phyloP scores from a whole-genome alignment of 2,888 invertebrate species.

The Heliconius aoede region DNA sequence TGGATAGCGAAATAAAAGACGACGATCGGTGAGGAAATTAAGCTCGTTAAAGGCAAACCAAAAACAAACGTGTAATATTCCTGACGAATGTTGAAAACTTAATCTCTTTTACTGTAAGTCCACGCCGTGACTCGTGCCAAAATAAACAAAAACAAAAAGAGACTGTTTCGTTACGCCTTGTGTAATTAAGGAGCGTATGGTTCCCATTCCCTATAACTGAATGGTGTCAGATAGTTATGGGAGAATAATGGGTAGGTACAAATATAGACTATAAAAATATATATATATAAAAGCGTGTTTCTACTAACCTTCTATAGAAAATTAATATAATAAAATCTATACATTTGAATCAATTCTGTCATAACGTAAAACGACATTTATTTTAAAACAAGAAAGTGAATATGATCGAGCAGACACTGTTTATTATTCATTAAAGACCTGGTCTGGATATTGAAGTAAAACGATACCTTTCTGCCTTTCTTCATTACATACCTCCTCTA shows the following conservation, averaged over 20 bases:
- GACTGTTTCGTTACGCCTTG: slow-evolving; percentile 53
- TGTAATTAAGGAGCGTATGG: slow-evolving; percentile 57
- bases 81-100: slow-evolving; percentile 49
- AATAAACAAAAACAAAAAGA: slow-evolving; percentile 58
- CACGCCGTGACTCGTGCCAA: slow-evolving; percentile 54
- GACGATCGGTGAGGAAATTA: slow-evolving; percentile 16
- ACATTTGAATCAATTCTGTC: neutral
- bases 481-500: no score
- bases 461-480: no score
- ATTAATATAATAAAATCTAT: neutral
- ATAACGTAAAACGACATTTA: neutral
- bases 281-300: neutral
- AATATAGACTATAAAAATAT: slow-evolving; percentile 18
- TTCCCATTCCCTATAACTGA: slow-evolving; percentile 49
- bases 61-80: slow-evolving; percentile 39
- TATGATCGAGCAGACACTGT: neutral
- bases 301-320: neutral
- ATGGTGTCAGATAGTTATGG: slow-evolving; percentile 42
- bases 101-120: slow-evolving; percentile 44
- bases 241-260: slow-evolving; percentile 35
- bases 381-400: neutral
- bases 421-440: no score
- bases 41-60: slow-evolving; percentile 21
- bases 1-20: slow-evolving; percentile 2
- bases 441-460: no score